Evolutionary conservation across 2,888 invertebrate species (phyloP), one percentile per base, ranked within the genome.

Genomic region (Himalopsyche japonica): DNA sequence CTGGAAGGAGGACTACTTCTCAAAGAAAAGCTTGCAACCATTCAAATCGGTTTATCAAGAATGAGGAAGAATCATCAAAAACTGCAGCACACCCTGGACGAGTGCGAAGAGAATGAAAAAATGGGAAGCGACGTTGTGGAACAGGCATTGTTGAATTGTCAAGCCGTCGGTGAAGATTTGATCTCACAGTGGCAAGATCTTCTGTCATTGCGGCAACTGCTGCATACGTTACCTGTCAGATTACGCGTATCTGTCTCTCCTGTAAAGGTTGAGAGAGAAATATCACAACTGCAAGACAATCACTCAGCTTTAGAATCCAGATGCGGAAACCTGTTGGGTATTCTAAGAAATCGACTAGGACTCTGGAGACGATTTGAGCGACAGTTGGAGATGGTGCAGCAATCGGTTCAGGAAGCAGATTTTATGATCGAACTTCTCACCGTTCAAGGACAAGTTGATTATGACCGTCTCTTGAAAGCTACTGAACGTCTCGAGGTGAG

Each of bases 341-440:
- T 95, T 2, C 91, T 97, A 34, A 93, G 94, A 48, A 93, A 93
- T 82, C 93, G 95, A 8, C 90, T 95, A 57, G 93, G 93, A 3
- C 90, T 97, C 32, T 97, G 97, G 97, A 92, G 94, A 83, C 91
- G 96, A 32, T 97, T 96, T 89, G 97, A 97, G 89, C 91, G 94
- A 3, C 96, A 96, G 88, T 90, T 97, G 87, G 97, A 97, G 88
- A 89, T 95, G 89, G 96, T 97, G 15, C 96, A 96, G 86, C 95
- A 96, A 80, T 96, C 96, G 0, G 96, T 97, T 0, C 94, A 96
- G 83, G 97, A 97, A 88, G 96, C 97, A 0, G 97, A 97, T 89
- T 97, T 96, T 88, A 96, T 97, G 96, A 96, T 96, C 92, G 97
- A 97, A 87, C 91, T 97, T 84, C 92, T 97, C 18, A 96, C 96